Conservation (phyloP, 30 jellyfish, hydroid and myxozoan genomes). For the Catostylus mosaicus region DNA sequence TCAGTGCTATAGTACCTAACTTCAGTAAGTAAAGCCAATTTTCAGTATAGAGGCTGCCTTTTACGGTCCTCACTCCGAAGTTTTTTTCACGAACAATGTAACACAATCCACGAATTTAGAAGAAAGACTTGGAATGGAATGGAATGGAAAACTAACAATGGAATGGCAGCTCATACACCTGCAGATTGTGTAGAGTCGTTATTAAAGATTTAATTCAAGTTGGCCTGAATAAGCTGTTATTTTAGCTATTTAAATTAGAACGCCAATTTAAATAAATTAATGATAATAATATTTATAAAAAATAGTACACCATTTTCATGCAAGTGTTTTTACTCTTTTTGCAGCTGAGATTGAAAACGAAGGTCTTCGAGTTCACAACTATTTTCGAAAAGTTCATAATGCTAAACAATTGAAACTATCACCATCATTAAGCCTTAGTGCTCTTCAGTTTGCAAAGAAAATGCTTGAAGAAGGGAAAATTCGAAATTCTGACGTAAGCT, state of each 20-base stretch:
- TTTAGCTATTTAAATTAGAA: too few relatives aligned
- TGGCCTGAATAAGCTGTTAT: too few relatives aligned
- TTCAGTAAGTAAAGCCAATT: too few relatives aligned
- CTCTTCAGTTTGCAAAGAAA: conserved; percentile 28
- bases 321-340: not conserved
- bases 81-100: too few relatives aligned
- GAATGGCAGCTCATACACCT: not conserved
- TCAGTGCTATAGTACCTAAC: too few relatives aligned
- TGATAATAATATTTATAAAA: too few relatives aligned
- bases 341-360: conserved; percentile 48
- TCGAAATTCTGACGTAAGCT: not conserved
- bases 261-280: too few relatives aligned
- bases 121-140: not conserved
- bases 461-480: conserved; percentile 9
- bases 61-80: too few relatives aligned
- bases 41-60: too few relatives aligned
- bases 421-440: conserved; percentile 24
- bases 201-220: not conserved
- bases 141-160: not conserved
- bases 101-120: not conserved
- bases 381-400: conserved; percentile 41
- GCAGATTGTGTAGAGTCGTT: conserved; percentile 1
- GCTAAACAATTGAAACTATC: conserved; percentile 32
- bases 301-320: too few relatives aligned
- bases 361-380: conserved; percentile 46